phyloP scores from a whole-genome alignment of 2,113 vertebrate genomes.

The Scalopus aquaticus region DNA sequence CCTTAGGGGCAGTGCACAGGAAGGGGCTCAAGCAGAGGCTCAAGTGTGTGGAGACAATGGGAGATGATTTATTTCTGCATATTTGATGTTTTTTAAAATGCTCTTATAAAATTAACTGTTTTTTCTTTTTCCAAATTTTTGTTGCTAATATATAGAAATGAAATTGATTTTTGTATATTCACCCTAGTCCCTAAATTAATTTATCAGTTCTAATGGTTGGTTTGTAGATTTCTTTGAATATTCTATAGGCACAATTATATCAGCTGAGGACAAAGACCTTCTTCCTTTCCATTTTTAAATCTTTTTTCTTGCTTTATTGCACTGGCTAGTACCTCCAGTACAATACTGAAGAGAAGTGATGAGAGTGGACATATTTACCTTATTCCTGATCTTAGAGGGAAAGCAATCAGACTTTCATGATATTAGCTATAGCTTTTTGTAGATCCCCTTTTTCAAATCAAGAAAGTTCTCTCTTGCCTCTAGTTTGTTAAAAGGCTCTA shows the following conservation, averaged over 20 bases:
- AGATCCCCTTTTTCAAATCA: neutral
- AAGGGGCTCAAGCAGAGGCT: neutral
- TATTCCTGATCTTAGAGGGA: neutral
- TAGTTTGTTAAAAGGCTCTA: neutral
- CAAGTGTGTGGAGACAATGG: neutral
- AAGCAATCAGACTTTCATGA: neutral
- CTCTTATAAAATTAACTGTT: neutral
- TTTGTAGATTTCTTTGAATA: conserved; percentile 21
- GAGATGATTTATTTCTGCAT: neutral
- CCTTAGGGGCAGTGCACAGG: neutral
- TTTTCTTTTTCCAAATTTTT: conserved; percentile 15
- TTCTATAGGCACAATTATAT: neutral
- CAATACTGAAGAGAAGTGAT: neutral
- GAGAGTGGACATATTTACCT: neutral
- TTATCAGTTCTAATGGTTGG: neutral
- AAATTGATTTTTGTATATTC: conserved; percentile 21
- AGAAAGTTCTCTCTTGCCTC: neutral
- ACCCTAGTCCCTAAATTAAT: neutral
- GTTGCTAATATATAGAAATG: conserved; percentile 20
- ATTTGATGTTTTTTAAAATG: neutral
- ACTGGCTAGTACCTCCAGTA: neutral
- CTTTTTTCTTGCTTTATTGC: conserved; percentile 17
- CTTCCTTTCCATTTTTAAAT: neutral
- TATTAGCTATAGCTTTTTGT: neutral
- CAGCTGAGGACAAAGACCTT: neutral